Evolutionary conservation across 2,797 vertebrate genomes (phyloP).

Genomic region (Macroramphosus scolopax): DNA sequence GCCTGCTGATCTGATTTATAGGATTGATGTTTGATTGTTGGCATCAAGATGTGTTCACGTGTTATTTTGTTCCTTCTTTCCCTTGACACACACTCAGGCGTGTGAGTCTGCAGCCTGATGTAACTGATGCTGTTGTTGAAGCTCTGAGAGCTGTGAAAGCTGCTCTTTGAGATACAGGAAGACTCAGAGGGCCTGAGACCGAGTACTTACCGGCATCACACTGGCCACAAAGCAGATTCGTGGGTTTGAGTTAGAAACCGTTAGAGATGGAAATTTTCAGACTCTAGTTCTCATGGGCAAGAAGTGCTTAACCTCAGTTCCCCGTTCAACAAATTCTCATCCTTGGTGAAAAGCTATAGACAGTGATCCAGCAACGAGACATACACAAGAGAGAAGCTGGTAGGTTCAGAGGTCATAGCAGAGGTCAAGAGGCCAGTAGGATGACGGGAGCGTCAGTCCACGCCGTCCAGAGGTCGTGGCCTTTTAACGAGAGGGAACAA

Average conservation of each 20-base stretch:
- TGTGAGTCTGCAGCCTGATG: constrained; percentile 24
- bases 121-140: constrained; percentile 65
- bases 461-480: too few species aligned
- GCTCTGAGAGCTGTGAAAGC: constrained; percentile 58
- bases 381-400: too few species aligned
- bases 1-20: neutral
- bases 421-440: constrained; percentile 21
- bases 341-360: constrained; percentile 4
- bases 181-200: constrained; percentile 53
- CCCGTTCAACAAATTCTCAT: too few species aligned
- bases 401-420: constrained; percentile 24
- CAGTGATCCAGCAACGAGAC: neutral
- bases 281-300: too few species aligned
- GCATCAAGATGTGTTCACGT: constrained; percentile 22
- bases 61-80: constrained; percentile 14
- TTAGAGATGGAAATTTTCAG: too few species aligned
- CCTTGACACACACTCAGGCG: constrained; percentile 11
- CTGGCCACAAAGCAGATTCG: too few species aligned
- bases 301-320: too few species aligned
- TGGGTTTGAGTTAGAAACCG: neutral
- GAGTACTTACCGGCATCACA: too few species aligned
- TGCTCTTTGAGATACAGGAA: constrained; percentile 60
- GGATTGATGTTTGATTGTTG: neutral
- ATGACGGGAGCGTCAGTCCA: too few species aligned
- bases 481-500: too few species aligned